Base-by-base conservation (phyloP, 2,113 vertebrate genomes). In the Labrus mixtus region DNA sequence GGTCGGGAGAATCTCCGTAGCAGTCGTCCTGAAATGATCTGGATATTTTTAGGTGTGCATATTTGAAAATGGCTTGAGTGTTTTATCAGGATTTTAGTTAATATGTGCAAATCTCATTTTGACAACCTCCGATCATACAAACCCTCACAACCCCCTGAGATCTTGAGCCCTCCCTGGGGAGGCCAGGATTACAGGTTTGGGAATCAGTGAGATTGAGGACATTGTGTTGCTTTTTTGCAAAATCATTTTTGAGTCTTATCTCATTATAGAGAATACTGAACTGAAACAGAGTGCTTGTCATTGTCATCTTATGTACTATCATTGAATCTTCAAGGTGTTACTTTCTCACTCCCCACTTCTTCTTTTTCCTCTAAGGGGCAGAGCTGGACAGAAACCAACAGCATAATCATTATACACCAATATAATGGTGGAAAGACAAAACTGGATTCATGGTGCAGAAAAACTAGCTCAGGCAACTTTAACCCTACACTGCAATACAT, bases 401-500 rank as follows among this genome's bases (percentile, higher is more conserved):
- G 80, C 82, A 63, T 11, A 41, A 11, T 41, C 39, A 41, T 41
- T 41, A 41, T 3, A 76, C 19, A 41, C 56, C 19, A 53, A 74
- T 78, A 70, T 69, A 58, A 50, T n/a, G 72, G 29, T 74, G 53
- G 78, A 85, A 83, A 79, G 60, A 86, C 82, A 79, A 81, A 84
- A 86, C 76, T 10, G 68, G 85, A 89, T 89, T 73, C 88, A 73
- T 85, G 66, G 69, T 74, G 70, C 59, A 73, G 56, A 75, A 68
- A 59, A 65, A 90, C 78, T 69, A 90, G 75, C 50, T 43, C 53
- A 67, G 72, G 59, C 56, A 57, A 69, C 79, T 75, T 53, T 62
- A 67, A n/a, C 48, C n/a, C 37, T 48, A 65, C 60, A 56, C 61
- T 67, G 33, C 78, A 67, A 74, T 48, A 83, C 68, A 79, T 56